Conservation (phyloP, 1,140 invertebrate species). For the Chrysoperla carnea region DNA sequence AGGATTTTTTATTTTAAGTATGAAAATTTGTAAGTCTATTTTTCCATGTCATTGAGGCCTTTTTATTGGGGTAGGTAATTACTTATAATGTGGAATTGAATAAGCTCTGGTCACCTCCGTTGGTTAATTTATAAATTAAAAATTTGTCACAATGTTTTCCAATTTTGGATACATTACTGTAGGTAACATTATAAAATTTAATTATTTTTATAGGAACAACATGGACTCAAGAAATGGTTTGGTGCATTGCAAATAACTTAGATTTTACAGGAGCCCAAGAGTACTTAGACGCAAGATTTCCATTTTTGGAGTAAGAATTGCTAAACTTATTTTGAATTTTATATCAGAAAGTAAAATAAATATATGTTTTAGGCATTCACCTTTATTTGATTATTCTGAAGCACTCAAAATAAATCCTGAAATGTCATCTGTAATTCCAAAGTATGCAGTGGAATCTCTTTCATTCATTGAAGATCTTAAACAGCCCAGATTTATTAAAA, state of each 20-base stretch:
- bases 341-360: neutral
- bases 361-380: neutral
- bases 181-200: too few relatives aligned
- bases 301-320: constrained; percentile 17
- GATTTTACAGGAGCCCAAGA: constrained; percentile 53
- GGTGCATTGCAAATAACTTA: constrained; percentile 62
- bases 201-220: constrained; percentile 47
- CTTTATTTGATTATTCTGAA: neutral
- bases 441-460: neutral
- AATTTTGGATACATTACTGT: too few relatives aligned
- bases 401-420: neutral
- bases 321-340: neutral
- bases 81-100: too few relatives aligned
- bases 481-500: constrained; percentile 44
- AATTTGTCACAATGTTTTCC: too few relatives aligned
- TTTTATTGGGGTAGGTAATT: too few relatives aligned
- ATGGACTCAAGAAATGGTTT: constrained; percentile 78
- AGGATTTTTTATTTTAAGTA: too few relatives aligned
- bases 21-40: too few relatives aligned
- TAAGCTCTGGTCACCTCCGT: too few relatives aligned
- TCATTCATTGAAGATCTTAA: constrained; percentile 1
- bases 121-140: too few relatives aligned
- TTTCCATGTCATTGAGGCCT: too few relatives aligned
- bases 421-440: neutral
- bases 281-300: constrained; percentile 26